A percentile compares a stretch with the other conserved stretches of the same genome.
Conservation (phyloP, 2,888 invertebrate species). For the Drosophila ochracea region DNA sequence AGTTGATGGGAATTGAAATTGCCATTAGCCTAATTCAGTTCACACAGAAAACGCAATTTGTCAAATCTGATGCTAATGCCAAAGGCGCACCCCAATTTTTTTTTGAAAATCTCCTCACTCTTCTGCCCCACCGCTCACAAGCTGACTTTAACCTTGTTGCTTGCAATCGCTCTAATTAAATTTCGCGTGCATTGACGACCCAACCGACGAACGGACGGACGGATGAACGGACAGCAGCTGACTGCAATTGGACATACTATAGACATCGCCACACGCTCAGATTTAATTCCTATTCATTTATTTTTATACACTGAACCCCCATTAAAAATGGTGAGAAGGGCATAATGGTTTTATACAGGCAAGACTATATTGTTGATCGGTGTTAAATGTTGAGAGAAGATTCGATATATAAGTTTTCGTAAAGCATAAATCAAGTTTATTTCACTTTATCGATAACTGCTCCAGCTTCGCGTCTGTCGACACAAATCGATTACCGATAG, state of each 20-base stretch:
- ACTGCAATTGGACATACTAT: slow-evolving; percentile 28
- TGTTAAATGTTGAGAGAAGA: neutral
- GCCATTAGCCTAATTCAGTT: slow-evolving; percentile 14
- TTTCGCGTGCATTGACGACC: slow-evolving; percentile 61
- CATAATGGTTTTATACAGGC: neutral
- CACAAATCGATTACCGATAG: neutral
- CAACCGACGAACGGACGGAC: slow-evolving; percentile 15
- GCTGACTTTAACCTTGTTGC: slow-evolving; percentile 83
- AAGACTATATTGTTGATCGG: neutral
- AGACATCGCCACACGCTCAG: slow-evolving; percentile 45
- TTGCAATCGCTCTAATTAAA: slow-evolving; percentile 72
- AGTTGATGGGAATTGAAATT: neutral
- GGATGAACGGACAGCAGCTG: slow-evolving; percentile 1
- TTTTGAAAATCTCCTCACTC: neutral
- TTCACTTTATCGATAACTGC: neutral
- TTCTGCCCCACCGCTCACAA: neutral
- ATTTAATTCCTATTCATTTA: slow-evolving; percentile 50
- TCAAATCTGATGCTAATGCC: slow-evolving; percentile 33
- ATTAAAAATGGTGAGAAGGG: neutral
- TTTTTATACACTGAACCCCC: slow-evolving; percentile 13
- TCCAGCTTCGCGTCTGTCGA: neutral
- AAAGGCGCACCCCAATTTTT: slow-evolving; percentile 29
- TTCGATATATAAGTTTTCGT: rapidly evolving
- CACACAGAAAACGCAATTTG: slow-evolving; percentile 23
- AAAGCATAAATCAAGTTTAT: neutral